These are phyloP conservation scores for Drosophila arawakana DNA, from an alignment of 1,140 invertebrate genomes.

Conservation along the genomic window DNA sequence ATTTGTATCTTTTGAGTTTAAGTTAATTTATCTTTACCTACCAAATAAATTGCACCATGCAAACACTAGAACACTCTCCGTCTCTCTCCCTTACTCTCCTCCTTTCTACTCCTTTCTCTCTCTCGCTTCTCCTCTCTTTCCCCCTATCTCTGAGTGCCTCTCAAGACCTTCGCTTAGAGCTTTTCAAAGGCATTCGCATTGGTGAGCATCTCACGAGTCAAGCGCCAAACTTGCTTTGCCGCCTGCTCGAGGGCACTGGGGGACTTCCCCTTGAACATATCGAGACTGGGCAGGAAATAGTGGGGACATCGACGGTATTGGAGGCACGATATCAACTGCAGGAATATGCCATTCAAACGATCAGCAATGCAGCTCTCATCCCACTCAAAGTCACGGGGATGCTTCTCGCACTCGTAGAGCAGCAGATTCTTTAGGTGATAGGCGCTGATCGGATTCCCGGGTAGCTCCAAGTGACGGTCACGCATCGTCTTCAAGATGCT, in stretches of 20 bases:
- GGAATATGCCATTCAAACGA: slow-evolving; percentile 95
- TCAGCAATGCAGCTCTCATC: slow-evolving; percentile 95
- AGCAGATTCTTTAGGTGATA: slow-evolving; percentile 96
- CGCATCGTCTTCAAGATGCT: slow-evolving; percentile 95
- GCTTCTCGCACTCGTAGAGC: slow-evolving; percentile 98
- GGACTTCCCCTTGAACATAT: slow-evolving; percentile 95
- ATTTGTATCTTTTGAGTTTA: too few species aligned
- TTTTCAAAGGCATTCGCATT: slow-evolving; percentile 96
- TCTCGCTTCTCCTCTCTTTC: neutral
- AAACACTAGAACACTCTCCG: too few species aligned
- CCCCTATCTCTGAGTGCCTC: neutral
- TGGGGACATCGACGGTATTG: slow-evolving; percentile 97
- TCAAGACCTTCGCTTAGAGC: slow-evolving; percentile 86
- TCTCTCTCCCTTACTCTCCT: neutral
- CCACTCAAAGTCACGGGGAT: slow-evolving; percentile 96
- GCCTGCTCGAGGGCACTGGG: slow-evolving; percentile 94
- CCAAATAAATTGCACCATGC: too few species aligned
- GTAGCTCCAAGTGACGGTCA: slow-evolving; percentile 94
- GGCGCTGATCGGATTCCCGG: slow-evolving; percentile 93
- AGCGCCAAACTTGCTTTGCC: slow-evolving; percentile 95
- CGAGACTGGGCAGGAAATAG: slow-evolving; percentile 94
- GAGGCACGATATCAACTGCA: slow-evolving; percentile 97
- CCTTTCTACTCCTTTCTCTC: slow-evolving; percentile 87
- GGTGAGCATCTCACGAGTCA: slow-evolving; percentile 95
- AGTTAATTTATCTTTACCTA: too few species aligned